phyloP scores from a whole-genome alignment of 1,140 invertebrate genomes.

The Lasaia peninsularis region DNA sequence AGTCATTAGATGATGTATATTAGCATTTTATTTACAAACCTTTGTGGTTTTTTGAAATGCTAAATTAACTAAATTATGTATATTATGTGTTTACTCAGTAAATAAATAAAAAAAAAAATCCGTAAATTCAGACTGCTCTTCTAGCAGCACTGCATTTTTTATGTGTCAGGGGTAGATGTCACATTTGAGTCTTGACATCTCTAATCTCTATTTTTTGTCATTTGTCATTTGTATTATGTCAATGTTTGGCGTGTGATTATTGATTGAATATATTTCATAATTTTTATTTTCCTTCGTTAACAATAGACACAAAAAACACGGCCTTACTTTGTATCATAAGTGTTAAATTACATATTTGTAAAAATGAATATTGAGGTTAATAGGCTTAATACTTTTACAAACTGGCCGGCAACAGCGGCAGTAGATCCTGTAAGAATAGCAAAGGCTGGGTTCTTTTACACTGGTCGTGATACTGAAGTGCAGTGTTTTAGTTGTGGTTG shows the following conservation, averaged over 20 bases:
- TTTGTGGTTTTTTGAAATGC: too few species aligned
- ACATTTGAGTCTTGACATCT: neutral
- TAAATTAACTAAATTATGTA: too few species aligned
- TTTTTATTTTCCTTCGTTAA: neutral
- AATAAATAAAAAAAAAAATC: too few species aligned
- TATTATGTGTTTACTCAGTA: too few species aligned
- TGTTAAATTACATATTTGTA: conserved; percentile 4
- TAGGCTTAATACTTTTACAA: conserved; percentile 82
- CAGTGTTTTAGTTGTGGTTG: conserved; percentile 86
- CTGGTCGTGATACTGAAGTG: conserved; percentile 81
- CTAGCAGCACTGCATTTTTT: too few species aligned
- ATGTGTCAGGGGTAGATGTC: too few species aligned
- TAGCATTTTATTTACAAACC: too few species aligned
- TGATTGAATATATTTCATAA: neutral
- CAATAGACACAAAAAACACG: neutral
- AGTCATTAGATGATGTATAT: too few species aligned
- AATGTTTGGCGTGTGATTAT: conserved; percentile 14
- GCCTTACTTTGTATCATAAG: neutral
- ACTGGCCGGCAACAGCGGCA: conserved; percentile 84
- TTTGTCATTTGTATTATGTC: neutral
- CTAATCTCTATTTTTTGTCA: neutral
- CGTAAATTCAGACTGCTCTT: too few species aligned
- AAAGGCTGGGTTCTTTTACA: conserved; percentile 90
- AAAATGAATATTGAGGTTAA: conserved; percentile 84
- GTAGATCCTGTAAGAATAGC: conserved; percentile 83